Percentiles rank a stretch among this genome's conserved stretches.
phyloP scores from a whole-genome alignment of 2,888 invertebrate genomes.

The Euzophera pinguis region DNA sequence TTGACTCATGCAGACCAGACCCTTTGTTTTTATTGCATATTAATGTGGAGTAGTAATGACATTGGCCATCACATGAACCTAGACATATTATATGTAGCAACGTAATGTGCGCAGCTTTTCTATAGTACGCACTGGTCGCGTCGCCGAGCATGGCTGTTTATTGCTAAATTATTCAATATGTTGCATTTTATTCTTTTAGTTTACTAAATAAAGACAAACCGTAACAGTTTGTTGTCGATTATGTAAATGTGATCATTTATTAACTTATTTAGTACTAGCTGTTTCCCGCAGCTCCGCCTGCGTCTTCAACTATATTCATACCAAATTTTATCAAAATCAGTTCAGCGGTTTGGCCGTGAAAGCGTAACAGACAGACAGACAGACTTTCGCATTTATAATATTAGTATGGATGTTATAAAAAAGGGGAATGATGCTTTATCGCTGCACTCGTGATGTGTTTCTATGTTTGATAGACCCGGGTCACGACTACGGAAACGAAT shows the following conservation, averaged over 20 bases:
- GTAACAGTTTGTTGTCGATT: constrained; percentile 48
- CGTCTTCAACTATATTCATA: no score
- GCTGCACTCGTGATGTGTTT: constrained; percentile 50
- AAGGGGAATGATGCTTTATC: constrained; percentile 30
- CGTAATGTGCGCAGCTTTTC: constrained; percentile 29
- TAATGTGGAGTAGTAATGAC: constrained; percentile 44
- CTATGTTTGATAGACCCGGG: constrained; percentile 39
- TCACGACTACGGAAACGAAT: constrained; percentile 62
- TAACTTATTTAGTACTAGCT: constrained; percentile 57
- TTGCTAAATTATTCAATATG: constrained; percentile 52
- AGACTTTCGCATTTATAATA: no score
- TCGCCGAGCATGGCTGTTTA: constrained; percentile 47
- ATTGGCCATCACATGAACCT: constrained; percentile 47
- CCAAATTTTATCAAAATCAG: no score
- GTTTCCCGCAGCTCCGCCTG: no score
- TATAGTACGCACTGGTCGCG: constrained; percentile 21
- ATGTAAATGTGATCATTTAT: constrained; percentile 63
- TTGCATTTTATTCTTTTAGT: constrained; percentile 41
- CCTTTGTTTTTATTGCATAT: constrained; percentile 40
- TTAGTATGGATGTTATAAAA: constrained; percentile 47
- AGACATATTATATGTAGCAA: constrained; percentile 20
- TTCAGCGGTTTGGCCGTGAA: no score
- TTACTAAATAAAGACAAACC: constrained; percentile 53
- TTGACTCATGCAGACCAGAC: constrained; percentile 34
- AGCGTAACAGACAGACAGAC: no score